A percentile compares a stretch with the other conserved stretches of the same genome.
Evolutionary conservation across 1,140 invertebrate genomes (phyloP).

Genomic region (Hestina assimilis): DNA sequence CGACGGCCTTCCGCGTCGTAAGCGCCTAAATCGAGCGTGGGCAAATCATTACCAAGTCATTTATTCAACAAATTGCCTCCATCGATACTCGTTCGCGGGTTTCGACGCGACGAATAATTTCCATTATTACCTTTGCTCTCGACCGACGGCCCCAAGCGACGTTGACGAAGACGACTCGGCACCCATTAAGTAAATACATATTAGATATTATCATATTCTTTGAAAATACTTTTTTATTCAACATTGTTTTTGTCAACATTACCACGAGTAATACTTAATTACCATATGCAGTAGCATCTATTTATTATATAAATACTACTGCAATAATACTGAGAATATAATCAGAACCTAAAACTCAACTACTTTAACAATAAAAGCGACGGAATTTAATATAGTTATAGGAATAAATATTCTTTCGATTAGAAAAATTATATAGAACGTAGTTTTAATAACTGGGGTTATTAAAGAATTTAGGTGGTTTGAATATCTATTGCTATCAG

Average conservation of each 20-base stretch:
- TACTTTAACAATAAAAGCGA: too few species aligned
- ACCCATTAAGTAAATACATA: slow-evolving; percentile 20
- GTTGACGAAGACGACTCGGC: slow-evolving; percentile 42
- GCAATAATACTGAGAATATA: too few species aligned
- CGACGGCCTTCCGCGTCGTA: slow-evolving; percentile 12
- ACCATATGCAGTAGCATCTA: too few species aligned
- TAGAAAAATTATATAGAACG: background rate
- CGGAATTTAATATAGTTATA: too few species aligned
- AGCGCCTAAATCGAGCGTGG: slow-evolving; percentile 22
- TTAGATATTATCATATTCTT: slow-evolving; percentile 2
- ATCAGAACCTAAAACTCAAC: too few species aligned
- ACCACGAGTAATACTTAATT: too few species aligned
- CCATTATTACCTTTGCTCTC: slow-evolving; percentile 54
- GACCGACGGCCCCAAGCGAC: slow-evolving; percentile 35
- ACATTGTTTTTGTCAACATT: too few species aligned
- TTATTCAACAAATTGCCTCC: slow-evolving; percentile 63
- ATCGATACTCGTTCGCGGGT: slow-evolving; percentile 50
- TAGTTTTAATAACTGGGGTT: background rate
- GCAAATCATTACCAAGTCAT: slow-evolving; percentile 41
- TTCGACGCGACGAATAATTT: slow-evolving; percentile 50
- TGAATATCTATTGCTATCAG: slow-evolving; percentile 8
- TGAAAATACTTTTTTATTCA: too few species aligned
- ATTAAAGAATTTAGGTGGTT: background rate
- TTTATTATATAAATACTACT: too few species aligned
- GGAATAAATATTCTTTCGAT: too few species aligned